Evolutionary conservation across 2,113 vertebrate genomes (phyloP).

Genomic region (Amphiprion ocellaris): DNA sequence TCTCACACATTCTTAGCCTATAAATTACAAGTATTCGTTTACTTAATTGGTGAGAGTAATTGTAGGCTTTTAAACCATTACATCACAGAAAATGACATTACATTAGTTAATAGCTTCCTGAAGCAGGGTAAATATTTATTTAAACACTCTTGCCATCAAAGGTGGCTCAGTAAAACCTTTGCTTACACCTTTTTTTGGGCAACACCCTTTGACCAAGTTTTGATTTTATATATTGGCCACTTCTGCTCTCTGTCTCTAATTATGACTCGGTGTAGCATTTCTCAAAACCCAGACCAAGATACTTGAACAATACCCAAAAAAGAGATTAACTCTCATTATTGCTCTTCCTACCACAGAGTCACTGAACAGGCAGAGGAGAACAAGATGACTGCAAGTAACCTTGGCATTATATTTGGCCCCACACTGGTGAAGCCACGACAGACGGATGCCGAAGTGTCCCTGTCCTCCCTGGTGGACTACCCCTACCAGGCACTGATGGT

Average conservation of each 20-base stretch:
- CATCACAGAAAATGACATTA: neutral
- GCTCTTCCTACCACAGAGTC: slow-evolving; percentile 85
- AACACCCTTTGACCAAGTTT: no score
- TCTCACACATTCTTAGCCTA: neutral
- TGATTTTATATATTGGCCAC: no score
- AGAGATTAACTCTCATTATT: neutral
- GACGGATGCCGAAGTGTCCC: slow-evolving; percentile 91
- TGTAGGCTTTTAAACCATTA: neutral
- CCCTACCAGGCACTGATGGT: slow-evolving; percentile 94
- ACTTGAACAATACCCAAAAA: neutral
- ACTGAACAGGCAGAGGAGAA: slow-evolving; percentile 93
- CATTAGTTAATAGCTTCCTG: neutral
- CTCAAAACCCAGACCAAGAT: neutral
- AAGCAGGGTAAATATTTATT: neutral
- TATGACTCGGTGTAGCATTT: neutral
- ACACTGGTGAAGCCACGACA: slow-evolving; percentile 93
- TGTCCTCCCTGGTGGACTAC: slow-evolving; percentile 96
- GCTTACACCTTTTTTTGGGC: no score
- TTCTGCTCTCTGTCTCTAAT: neutral
- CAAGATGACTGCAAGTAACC: slow-evolving; percentile 97
- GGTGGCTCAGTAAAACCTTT: no score
- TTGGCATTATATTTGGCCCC: slow-evolving; percentile 97
- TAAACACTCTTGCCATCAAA: no score
- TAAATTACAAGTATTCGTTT: neutral
- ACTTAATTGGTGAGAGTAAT: neutral